Evolutionary conservation across 2,113 vertebrate genomes (phyloP).

Genomic region (Lipotes vexillifer): DNA sequence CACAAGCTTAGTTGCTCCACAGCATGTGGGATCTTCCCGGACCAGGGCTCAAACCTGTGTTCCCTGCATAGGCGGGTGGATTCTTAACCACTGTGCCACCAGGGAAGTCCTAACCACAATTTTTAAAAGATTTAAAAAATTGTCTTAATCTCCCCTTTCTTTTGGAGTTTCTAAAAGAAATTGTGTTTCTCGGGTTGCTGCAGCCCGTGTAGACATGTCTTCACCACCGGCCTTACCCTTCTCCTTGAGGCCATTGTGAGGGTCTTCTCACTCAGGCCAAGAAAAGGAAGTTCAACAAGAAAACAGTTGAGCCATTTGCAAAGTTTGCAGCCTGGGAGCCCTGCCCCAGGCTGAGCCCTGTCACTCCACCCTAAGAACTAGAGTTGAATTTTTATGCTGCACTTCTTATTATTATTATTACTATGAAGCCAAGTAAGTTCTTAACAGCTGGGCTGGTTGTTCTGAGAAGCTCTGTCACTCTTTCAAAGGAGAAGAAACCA

Average conservation of each 20-base stretch:
- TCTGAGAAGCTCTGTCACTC: not conserved
- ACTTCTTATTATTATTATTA: not conserved
- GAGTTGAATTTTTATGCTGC: not conserved
- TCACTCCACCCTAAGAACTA: not conserved
- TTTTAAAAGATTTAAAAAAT: not conserved
- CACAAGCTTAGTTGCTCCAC: no score
- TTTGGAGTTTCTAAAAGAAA: not conserved
- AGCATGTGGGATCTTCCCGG: no score
- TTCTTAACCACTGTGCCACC: no score
- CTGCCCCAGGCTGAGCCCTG: not conserved
- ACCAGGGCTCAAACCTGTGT: no score
- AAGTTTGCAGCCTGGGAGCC: rapidly evolving
- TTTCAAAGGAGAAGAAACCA: not conserved
- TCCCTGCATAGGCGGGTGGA: no score
- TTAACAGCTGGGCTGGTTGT: not conserved
- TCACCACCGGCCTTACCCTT: rapidly evolving
- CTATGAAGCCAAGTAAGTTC: not conserved
- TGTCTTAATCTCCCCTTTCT: not conserved
- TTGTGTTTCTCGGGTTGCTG: rapidly evolving
- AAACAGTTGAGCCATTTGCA: not conserved
- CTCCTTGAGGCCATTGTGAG: not conserved
- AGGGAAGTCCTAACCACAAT: no score
- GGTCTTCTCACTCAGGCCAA: not conserved
- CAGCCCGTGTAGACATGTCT: rapidly evolving
- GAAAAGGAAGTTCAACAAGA: not conserved